phyloP scores from a whole-genome alignment of 1,140 invertebrate genomes.

The Leptestheria dahalacensis region DNA sequence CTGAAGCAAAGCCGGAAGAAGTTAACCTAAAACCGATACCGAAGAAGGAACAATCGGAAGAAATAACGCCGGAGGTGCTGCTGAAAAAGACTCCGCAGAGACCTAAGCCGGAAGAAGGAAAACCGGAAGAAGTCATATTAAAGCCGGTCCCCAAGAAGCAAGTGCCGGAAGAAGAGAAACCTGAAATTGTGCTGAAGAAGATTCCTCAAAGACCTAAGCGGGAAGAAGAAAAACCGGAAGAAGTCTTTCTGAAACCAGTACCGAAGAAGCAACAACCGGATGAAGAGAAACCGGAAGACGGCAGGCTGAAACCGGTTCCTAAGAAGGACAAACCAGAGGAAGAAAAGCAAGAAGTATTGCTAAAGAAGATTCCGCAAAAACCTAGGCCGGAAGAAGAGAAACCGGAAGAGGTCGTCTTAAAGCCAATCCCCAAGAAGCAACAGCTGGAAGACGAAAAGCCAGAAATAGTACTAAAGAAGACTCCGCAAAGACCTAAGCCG shows the following conservation, averaged over 20 bases:
- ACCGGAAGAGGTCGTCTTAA: not conserved
- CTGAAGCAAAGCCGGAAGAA: not conserved
- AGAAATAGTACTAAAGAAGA: not conserved
- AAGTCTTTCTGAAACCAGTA: not conserved
- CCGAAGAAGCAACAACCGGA: not conserved
- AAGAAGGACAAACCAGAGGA: not conserved
- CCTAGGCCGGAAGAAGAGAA: not conserved
- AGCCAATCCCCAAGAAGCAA: not conserved
- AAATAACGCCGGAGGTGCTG: not conserved
- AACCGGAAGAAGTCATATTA: not conserved
- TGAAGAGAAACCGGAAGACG: not conserved
- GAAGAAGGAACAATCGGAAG: not conserved
- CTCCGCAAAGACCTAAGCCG: not conserved
- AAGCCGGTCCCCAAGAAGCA: not conserved
- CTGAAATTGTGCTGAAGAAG: not conserved
- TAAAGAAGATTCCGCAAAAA: not conserved
- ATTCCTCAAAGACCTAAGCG: not conserved
- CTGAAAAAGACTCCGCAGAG: constrained; percentile 1
- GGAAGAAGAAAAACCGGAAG: too few relatives aligned
- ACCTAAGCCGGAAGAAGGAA: not conserved
- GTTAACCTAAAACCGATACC: not conserved
- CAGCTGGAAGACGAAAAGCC: not conserved
- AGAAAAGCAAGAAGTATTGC: constrained; percentile 3
- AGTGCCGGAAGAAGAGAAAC: not conserved
- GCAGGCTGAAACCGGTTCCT: not conserved